Conservation (phyloP, 2,113 vertebrate species). For the Alligator mississippiensis region DNA sequence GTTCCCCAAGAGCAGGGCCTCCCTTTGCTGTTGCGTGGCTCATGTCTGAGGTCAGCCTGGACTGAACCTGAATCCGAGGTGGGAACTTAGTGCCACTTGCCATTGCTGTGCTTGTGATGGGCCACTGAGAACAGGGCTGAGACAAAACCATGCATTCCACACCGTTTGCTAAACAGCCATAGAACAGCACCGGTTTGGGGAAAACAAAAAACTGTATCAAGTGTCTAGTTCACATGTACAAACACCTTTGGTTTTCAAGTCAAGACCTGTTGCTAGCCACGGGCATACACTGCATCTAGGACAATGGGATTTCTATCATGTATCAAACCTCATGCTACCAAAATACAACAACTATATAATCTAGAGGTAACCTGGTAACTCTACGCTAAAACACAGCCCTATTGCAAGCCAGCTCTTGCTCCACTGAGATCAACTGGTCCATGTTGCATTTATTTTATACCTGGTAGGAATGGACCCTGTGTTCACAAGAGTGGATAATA, state of each 20-base stretch:
- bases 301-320: accelerated
- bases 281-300: neutral
- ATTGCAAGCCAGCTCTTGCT: neutral
- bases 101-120: conserved; percentile 66
- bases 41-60: conserved; percentile 65
- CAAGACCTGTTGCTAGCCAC: neutral
- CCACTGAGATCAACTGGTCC: neutral
- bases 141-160: conserved; percentile 13
- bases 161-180: neutral
- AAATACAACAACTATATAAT: neutral
- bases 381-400: neutral
- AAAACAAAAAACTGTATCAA: neutral
- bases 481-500: accelerated
- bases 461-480: neutral
- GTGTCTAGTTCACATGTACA: neutral
- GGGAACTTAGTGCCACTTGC: conserved; percentile 72
- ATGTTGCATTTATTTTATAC: neutral
- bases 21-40: conserved; percentile 66
- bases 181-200: conserved; percentile 26
- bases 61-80: conserved; percentile 65
- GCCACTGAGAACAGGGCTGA: conserved; percentile 59
- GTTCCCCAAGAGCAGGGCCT: conserved; percentile 57
- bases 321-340: neutral
- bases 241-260: neutral
- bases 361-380: accelerated